Base-by-base conservation (phyloP, 2,113 vertebrate species). In the Dinomys branickii region DNA sequence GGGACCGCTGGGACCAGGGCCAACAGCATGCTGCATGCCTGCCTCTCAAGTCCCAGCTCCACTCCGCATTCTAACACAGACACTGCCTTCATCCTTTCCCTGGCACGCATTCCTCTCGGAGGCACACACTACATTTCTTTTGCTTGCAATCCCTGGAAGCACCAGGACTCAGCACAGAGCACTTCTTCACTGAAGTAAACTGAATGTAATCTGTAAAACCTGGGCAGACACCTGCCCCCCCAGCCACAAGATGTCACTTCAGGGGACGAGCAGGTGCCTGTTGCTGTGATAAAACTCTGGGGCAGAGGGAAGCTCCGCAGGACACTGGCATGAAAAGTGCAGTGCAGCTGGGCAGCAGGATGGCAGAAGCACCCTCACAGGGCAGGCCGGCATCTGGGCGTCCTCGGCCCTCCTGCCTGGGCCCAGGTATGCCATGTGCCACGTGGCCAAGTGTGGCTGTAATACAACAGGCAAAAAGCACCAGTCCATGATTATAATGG, bases 151-250 rank as follows among this genome's bases (percentile, higher is more conserved):
- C 41, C 58, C 61, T 67, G 54, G 22, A 8, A 94, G 38, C 26
- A 88, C 65, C 41, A 77, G 26, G 38, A 38, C 77, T 71, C 85
- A 92, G 69, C 35, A 95, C 28, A 91, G 38, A 78, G 71, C 54
- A 81, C 44, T 86, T 97, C 50, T 83, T 90, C 85, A 35, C n/a
- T 80, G 92, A 96, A 96, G 90, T 91, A 84, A 78, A 86, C 0
- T 83, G 59, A 86, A 90, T 7, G 75, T 41, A 81, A 94, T 94
- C 84, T 95, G 56, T 73, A 95, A 80, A 94, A 61, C 35, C 28
- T 44, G 75, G 82, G 35, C 82, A 94, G 77, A 94, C 85, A 69
- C 38, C 85, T 80, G 44, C 54, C 44, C 54, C 44, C n/a, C 65
- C 80, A 88, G 77, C 69, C 77, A 96, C 56, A 84, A 14, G 67